Evolutionary conservation across 1,140 invertebrate species (phyloP).

Genomic region (Nebria ingens): DNA sequence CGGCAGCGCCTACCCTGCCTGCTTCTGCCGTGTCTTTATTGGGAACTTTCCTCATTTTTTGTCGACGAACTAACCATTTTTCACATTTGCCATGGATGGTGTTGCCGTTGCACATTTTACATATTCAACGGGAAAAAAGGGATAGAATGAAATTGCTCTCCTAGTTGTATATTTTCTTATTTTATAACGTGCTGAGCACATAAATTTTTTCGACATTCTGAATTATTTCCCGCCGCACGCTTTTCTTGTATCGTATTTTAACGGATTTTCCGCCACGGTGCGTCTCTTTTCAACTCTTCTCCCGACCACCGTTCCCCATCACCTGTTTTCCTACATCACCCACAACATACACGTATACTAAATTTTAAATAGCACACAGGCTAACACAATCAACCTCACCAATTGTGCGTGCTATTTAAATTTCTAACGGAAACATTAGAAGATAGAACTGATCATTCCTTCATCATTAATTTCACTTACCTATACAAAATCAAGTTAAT

Average conservation of each 20-base stretch:
- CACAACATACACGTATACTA: too few species aligned
- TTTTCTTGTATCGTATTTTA: conserved; percentile 3
- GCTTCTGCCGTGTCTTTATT: background rate
- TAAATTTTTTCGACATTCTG: conserved; percentile 8
- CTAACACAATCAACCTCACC: too few species aligned
- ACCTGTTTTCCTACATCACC: too few species aligned
- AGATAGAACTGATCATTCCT: too few species aligned
- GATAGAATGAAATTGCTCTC: conserved; percentile 4
- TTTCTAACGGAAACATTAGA: too few species aligned
- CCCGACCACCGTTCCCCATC: too few species aligned
- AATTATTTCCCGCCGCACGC: conserved; percentile 1
- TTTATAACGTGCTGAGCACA: conserved; percentile 4
- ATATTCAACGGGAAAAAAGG: background rate
- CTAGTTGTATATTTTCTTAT: conserved; percentile 9
- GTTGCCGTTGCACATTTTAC: background rate
- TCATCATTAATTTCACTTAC: too few species aligned
- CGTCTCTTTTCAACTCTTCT: too few species aligned
- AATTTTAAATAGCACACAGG: too few species aligned
- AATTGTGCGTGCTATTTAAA: too few species aligned
- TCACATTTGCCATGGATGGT: conserved; percentile 1
- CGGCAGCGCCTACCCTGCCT: background rate
- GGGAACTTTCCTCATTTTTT: conserved; percentile 8
- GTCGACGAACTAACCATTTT: conserved; percentile 9
- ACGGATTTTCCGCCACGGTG: background rate
- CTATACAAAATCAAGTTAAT: too few species aligned